Percentiles rank a stretch among this genome's conserved stretches.
These are phyloP conservation scores for Campoletis sonorensis DNA, from an alignment of 1,140 invertebrate genomes.

Conservation along the genomic window DNA sequence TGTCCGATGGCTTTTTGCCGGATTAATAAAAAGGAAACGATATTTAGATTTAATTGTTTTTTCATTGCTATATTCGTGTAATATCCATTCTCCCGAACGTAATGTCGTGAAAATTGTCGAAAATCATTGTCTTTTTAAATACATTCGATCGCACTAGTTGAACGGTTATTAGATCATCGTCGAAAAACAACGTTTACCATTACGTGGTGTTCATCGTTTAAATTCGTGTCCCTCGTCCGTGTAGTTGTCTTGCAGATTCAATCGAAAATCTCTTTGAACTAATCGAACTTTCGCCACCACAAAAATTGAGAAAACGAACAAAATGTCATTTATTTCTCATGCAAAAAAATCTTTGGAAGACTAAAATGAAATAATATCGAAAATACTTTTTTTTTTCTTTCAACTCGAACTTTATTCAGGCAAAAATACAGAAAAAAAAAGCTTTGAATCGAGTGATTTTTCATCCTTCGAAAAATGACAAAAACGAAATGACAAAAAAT, in stretches of 20 bases:
- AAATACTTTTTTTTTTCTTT: too few relatives aligned
- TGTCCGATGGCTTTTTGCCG: slow-evolving; percentile 66
- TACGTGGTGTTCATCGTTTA: neutral
- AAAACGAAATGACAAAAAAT: too few relatives aligned
- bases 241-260: slow-evolving; percentile 17
- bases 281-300: neutral
- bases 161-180: slow-evolving; percentile 2
- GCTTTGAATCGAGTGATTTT: too few relatives aligned
- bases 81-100: slow-evolving; percentile 51
- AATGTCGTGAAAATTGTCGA: slow-evolving; percentile 47
- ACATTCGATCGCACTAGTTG: slow-evolving; percentile 40
- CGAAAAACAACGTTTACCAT: neutral
- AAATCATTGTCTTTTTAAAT: slow-evolving; percentile 50
- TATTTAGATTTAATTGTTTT: slow-evolving; percentile 66
- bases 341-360: too few relatives aligned
- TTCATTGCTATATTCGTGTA: slow-evolving; percentile 59
- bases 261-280: neutral
- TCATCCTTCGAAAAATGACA: too few relatives aligned
- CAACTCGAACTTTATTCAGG: too few relatives aligned
- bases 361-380: neutral
- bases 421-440: too few relatives aligned
- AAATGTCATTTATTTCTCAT: too few relatives aligned
- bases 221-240: slow-evolving; percentile 20
- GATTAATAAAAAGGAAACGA: slow-evolving; percentile 51
- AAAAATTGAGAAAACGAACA: neutral